Conservation (phyloP, 2,113 vertebrate genomes). For the Philantomba maxwellii region DNA sequence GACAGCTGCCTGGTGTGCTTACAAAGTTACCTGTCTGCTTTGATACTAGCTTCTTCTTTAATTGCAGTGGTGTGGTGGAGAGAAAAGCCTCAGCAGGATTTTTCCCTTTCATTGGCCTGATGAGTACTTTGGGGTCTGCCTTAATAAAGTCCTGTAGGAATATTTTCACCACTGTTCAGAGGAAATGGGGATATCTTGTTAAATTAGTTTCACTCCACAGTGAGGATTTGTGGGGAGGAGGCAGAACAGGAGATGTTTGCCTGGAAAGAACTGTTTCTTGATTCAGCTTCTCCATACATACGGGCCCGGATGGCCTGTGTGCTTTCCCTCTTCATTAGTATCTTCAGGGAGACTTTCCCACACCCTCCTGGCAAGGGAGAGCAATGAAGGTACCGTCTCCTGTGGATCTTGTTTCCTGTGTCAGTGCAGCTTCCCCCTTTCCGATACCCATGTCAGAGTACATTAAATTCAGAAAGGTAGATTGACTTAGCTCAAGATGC, state of each 20-base stretch:
- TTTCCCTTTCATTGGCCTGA: constrained; percentile 49
- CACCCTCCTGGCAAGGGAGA: constrained; percentile 30
- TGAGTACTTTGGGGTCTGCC: constrained; percentile 54
- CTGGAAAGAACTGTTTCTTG: background rate
- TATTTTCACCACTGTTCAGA: constrained; percentile 64
- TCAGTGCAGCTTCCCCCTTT: constrained; percentile 14
- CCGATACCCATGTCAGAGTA: background rate
- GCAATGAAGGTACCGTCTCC: constrained; percentile 29
- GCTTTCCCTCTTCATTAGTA: background rate
- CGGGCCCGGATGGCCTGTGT: constrained; percentile 17
- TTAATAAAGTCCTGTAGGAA: constrained; percentile 70
- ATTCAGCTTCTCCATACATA: constrained; percentile 39
- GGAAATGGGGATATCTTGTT: constrained; percentile 63
- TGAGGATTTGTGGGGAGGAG: constrained; percentile 20
- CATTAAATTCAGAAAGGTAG: constrained; percentile 43
- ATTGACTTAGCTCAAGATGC: background rate
- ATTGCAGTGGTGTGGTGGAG: background rate
- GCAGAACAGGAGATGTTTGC: constrained; percentile 6
- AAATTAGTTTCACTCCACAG: constrained; percentile 51
- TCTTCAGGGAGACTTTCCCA: constrained; percentile 41
- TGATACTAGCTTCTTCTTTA: constrained; percentile 50
- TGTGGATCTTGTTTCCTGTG: constrained; percentile 13
- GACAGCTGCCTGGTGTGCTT: constrained; percentile 4
- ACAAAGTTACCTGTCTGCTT: constrained; percentile 52
- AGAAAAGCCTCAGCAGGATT: constrained; percentile 37